Base-by-base conservation (phyloP, 2,113 vertebrate genomes). In the Seriola quinqueradiata region DNA sequence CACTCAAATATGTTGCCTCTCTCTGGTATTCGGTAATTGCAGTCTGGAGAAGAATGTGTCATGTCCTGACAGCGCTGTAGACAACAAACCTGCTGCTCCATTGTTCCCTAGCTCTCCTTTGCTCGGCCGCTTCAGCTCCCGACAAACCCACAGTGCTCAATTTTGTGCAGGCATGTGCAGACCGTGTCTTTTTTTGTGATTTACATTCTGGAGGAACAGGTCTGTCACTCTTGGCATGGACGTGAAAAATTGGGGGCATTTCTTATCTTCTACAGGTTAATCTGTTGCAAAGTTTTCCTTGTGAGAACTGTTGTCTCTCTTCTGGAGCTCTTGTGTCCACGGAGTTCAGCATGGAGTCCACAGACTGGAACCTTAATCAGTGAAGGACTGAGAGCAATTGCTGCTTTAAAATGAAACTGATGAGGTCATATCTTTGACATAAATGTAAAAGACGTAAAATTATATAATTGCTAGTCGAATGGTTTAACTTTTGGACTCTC, bases 1-100 rank as follows among this genome's bases (percentile, higher is more conserved):
- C 76, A 61, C 74, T 76, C 34, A 23, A 74, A 61, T 70, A 50
- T 63, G 79, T 52, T 80, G 60, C 52, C 68, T 73, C 77, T 82
- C 86, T 79, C 66, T 88, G 93, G 90, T 87, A 89, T 94, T 90
- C 32, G 16, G 84, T 92, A 82, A 90, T 93, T 90, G 88, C 84
- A 86, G 85, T 65, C 71, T 86, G 42, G 48, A 82, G 69, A 81
- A 84, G 83, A 88, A 90, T 88, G 78, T 88, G 72, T 90, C 78
- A 70, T 81, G 88, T 87, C 78, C 81, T 88, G 88, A 92, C 92
- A 92, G 84, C 54, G 9, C 83, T 82, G 75, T 10, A 52, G 60
- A 76, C 84, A 84, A 68, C 48, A 2, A 66, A 69, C 57, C 59
- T 42, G 63, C 83, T 64, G 50, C 70, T 88, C 58, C 59, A 17